These are phyloP conservation scores for Nannoperca obscura DNA, from an alignment of 2,797 vertebrate genomes.

Conservation along the genomic window DNA sequence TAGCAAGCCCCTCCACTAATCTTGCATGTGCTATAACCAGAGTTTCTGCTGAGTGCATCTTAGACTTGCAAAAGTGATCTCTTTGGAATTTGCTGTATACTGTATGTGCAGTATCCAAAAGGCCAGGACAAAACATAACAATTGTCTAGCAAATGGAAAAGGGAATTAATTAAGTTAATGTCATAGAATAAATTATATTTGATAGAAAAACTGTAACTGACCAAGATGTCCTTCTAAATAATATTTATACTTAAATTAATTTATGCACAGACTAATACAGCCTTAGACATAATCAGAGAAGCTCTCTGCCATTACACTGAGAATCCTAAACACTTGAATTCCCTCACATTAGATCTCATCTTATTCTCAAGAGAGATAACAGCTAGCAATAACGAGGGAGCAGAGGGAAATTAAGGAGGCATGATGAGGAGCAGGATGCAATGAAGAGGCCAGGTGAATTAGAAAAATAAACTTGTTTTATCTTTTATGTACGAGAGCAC, in stretches of 20 bases:
- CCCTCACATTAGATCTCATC: slow-evolving; percentile 45
- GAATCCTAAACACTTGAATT: slow-evolving; percentile 50
- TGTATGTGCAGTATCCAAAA: slow-evolving; percentile 10
- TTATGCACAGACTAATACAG: not conserved
- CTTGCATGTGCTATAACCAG: not conserved
- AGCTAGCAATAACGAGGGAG: slow-evolving; percentile 31
- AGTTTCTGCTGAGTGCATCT: not conserved
- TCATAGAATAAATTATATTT: slow-evolving; percentile 1
- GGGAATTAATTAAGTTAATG: not conserved
- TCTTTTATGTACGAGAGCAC: not conserved
- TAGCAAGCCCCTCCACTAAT: not conserved
- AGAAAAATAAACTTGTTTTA: slow-evolving; percentile 31
- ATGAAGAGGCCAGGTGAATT: slow-evolving; percentile 7
- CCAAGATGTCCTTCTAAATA: not conserved
- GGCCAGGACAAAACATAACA: not conserved
- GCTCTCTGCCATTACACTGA: slow-evolving; percentile 14
- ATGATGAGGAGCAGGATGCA: slow-evolving; percentile 10
- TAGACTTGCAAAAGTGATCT: not conserved
- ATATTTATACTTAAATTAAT: not conserved
- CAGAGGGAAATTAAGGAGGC: slow-evolving; percentile 16
- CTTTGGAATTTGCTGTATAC: not conserved
- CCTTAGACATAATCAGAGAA: slow-evolving; percentile 21
- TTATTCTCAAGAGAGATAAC: slow-evolving; percentile 38
- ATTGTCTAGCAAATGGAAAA: not conserved
- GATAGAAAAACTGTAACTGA: not conserved